A percentile compares a stretch with the other conserved stretches of the same genome.
Evolutionary conservation across 2,888 invertebrate species (phyloP).

Genomic region (Eudemis profundana): DNA sequence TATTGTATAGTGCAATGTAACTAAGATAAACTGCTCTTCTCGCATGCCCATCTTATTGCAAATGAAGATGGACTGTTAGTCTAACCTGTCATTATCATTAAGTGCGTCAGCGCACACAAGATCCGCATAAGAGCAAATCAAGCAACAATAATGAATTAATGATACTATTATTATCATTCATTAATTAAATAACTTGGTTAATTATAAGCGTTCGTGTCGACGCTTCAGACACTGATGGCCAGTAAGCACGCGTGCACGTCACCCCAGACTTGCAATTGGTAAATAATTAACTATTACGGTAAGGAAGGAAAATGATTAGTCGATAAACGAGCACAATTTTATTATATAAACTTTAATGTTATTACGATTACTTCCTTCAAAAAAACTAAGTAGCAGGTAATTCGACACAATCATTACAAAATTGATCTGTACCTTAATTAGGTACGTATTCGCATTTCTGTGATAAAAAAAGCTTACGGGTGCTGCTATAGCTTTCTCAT

Average conservation of each 20-base stretch:
- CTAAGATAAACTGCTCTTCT: background rate
- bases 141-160: constrained; percentile 22
- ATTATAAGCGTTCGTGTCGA: constrained; percentile 31
- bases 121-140: constrained; percentile 22
- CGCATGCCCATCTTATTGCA: background rate
- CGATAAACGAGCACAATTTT: constrained; percentile 30
- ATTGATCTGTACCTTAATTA: background rate
- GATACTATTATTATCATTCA: constrained; percentile 22
- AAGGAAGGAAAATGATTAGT: constrained; percentile 42
- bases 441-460: background rate
- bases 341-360: constrained; percentile 25
- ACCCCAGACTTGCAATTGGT: constrained; percentile 4
- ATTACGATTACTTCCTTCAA: constrained; percentile 24
- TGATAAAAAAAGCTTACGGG: background rate
- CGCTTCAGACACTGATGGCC: background rate
- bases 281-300: constrained; percentile 25
- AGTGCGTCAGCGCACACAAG: constrained; percentile 4
- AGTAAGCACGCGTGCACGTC: constrained; percentile 4
- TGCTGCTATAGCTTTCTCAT: constrained; percentile 6
- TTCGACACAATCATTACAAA: constrained; percentile 10
- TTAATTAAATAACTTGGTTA: constrained; percentile 23
- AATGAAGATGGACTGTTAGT: constrained; percentile 8
- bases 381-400: background rate
- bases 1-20: background rate
- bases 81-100: constrained; percentile 27